Conservation (phyloP, 2,888 invertebrate species). For the Anthophora plumipes region DNA sequence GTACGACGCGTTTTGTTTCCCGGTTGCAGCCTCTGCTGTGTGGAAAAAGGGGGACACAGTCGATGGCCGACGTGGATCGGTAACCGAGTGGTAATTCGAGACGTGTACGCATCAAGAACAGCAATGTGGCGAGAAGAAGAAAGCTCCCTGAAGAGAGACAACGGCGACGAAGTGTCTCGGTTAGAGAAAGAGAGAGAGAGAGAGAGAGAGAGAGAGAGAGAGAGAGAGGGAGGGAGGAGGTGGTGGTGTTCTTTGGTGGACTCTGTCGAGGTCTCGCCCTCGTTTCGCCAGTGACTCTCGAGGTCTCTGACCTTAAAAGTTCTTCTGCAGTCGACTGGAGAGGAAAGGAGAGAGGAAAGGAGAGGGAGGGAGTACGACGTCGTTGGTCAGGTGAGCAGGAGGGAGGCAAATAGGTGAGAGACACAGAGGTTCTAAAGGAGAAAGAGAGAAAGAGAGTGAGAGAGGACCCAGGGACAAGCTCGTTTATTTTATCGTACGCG, state of each 20-base stretch:
- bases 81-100: slow-evolving; percentile 58
- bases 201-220: background rate
- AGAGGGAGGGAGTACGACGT: background rate
- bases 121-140: background rate
- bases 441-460: slow-evolving; percentile 4
- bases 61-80: slow-evolving; percentile 44
- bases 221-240: no score
- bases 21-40: no score
- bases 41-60: background rate
- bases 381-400: slow-evolving; percentile 40
- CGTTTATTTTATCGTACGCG: slow-evolving; percentile 74
- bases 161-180: background rate
- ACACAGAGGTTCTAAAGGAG: no score
- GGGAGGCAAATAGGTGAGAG: slow-evolving; percentile 22
- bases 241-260: slow-evolving; percentile 55
- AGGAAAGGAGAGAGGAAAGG: background rate
- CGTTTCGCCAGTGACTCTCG: slow-evolving; percentile 63
- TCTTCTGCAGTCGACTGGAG: slow-evolving; percentile 47
- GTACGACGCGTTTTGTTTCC: background rate
- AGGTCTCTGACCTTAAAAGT: slow-evolving; percentile 78
- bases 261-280: slow-evolving; percentile 69
- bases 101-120: slow-evolving; percentile 35
- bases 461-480: slow-evolving; percentile 61
- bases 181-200: background rate
- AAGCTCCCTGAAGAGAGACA: slow-evolving; percentile 5